Percentiles rank a stretch among this genome's conserved stretches.
Evolutionary conservation across 1,140 invertebrate species (phyloP).

Genomic region (Drosophila rhopaloa): DNA sequence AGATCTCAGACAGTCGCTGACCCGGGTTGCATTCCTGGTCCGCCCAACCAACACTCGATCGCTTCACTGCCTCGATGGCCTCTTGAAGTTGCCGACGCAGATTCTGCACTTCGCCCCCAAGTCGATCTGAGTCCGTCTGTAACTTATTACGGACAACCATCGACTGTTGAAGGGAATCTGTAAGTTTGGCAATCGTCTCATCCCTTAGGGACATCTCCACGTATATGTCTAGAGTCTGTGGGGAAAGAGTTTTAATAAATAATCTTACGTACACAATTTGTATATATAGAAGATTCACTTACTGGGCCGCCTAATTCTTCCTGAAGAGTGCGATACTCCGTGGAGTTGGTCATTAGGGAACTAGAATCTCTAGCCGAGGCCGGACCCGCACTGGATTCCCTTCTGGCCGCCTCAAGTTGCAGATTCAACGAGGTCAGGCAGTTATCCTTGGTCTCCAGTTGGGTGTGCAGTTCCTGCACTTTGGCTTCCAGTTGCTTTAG

Average conservation of each 20-base stretch:
- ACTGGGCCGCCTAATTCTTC: conserved; percentile 85
- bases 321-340: conserved; percentile 85
- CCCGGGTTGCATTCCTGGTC: conserved; percentile 81
- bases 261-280: too few relatives aligned
- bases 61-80: conserved; percentile 82
- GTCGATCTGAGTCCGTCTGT: conserved; percentile 86
- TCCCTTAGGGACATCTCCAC: conserved; percentile 86
- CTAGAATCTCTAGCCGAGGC: conserved; percentile 82
- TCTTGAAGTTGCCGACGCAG: conserved; percentile 87
- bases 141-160: conserved; percentile 87
- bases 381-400: conserved; percentile 65
- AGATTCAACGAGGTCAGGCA: conserved; percentile 83
- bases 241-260: background rate
- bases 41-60: conserved; percentile 63
- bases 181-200: conserved; percentile 87
- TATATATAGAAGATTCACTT: conserved; percentile 8
- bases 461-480: conserved; percentile 83
- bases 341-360: conserved; percentile 82
- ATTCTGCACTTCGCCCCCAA: conserved; percentile 87
- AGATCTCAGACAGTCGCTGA: conserved; percentile 78
- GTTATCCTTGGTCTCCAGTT: conserved; percentile 84
- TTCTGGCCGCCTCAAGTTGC: conserved; percentile 84
- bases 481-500: conserved; percentile 75
- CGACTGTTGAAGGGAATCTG: conserved; percentile 87
- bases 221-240: conserved; percentile 87